These are phyloP conservation scores for Sinotaia quadrata DNA, from an alignment of 2,888 invertebrate species.

Conservation along the genomic window DNA sequence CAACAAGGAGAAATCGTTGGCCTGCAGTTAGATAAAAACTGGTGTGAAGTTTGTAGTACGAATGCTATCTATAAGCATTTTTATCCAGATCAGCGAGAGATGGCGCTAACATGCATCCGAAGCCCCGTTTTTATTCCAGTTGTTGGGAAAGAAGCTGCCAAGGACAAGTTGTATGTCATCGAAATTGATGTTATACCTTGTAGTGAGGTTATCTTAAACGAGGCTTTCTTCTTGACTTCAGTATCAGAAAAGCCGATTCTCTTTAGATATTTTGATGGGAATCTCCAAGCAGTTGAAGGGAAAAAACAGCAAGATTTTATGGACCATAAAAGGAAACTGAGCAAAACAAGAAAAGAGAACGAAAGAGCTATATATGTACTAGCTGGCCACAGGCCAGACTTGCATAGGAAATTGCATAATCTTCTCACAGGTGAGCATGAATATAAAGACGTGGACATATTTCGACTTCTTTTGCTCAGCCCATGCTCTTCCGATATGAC, in stretches of 20 bases:
- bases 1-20: constrained; percentile 42
- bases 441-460: constrained; percentile 35
- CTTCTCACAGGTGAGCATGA: constrained; percentile 40
- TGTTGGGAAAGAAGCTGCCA: background rate
- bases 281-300: constrained; percentile 15
- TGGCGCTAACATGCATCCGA: constrained; percentile 38
- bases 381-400: constrained; percentile 19
- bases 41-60: constrained; percentile 27
- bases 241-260: background rate
- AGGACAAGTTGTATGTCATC: constrained; percentile 31
- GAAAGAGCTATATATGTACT: background rate
- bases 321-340: constrained; percentile 25
- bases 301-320: constrained; percentile 32
- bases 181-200: constrained; percentile 46
- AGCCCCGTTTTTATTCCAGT: constrained; percentile 43
- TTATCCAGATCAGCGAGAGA: constrained; percentile 33
- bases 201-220: constrained; percentile 28
- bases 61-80: constrained; percentile 29
- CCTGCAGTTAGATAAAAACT: constrained; percentile 26
- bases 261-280: constrained; percentile 4
- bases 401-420: constrained; percentile 39
- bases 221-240: constrained; percentile 31
- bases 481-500: constrained; percentile 31
- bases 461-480: constrained; percentile 42
- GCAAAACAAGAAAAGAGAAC: constrained; percentile 26